Percentiles rank a stretch among this genome's conserved stretches.
Evolutionary conservation across 1,140 invertebrate species (phyloP).

Genomic region (Apis laboriosa): DNA sequence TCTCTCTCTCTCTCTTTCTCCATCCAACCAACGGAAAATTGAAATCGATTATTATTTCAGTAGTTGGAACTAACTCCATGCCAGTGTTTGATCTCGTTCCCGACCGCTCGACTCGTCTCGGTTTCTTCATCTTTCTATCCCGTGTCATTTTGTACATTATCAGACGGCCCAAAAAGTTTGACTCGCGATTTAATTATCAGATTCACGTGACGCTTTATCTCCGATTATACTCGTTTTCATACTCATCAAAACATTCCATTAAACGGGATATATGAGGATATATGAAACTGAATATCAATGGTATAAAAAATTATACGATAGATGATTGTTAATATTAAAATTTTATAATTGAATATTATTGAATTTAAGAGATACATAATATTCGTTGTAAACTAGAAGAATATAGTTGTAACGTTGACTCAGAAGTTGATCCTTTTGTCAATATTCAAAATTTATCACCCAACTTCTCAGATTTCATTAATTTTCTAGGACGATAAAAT

Average conservation of each 20-base stretch:
- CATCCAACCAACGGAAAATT: conserved; percentile 2
- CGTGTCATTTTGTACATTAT: neutral
- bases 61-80: neutral
- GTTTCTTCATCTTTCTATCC: neutral
- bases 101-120: no score
- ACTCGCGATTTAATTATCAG: conserved; percentile 8
- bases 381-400: no score
- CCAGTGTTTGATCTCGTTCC: neutral
- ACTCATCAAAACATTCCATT: conserved; percentile 3
- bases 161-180: neutral
- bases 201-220: conserved; percentile 18
- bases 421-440: neutral
- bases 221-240: conserved; percentile 17
- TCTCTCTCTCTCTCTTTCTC: no score
- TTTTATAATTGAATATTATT: no score
- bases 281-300: neutral
- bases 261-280: neutral
- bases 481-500: no score
- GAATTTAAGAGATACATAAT: no score
- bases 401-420: neutral
- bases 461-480: no score
- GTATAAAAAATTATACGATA: neutral
- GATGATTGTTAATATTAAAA: neutral
- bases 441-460: no score
- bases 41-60: conserved; percentile 26